Evolutionary conservation across 2,888 invertebrate species (phyloP), one percentile per base, ranked within the genome.

Genomic region (Synergus gifuensis): DNA sequence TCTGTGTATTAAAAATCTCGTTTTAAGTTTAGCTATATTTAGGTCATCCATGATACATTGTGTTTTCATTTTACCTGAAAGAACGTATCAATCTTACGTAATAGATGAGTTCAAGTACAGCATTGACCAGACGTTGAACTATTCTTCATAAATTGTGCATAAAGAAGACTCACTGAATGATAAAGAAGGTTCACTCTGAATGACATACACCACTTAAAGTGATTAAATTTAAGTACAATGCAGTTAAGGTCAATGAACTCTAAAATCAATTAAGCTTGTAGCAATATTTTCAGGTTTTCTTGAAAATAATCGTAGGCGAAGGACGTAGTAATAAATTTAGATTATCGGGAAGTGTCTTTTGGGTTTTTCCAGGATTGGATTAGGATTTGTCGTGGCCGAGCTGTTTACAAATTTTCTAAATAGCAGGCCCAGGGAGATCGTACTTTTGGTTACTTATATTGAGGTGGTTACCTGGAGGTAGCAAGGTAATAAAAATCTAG

Each of bases 121-220:
- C 49, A 69, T n/a, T 73, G 28, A 49, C 49, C 16, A 49, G 49
- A 54, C 69, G 16, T 73, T 73, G 28, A 54, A 73, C 69, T 73
- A 46, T 46, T 69, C 46, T 46, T 4, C 22, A 28, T 16, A 73
- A 49, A 49, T n/a, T 28, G 4, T 16, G 18, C 46, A 69, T 46
- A 54, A 49, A 73, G 49, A 73, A 16, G 22, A 28, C 22, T 22
- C 16, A 22, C 7, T 49, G 49, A 14, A 16, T 69, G 16, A 28
- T 28, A 28, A 28, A 28, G 28, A 9, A 49, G 49, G 22, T 49
- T 54, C 36, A 36, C 49, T 73, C 28, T 73, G 49, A 73, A 73
- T 49, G 36, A 14, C 12, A 28, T 73, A 73, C 28, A 49, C 69
- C 69, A 73, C 69, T 73, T 73, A 28, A 73, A 49, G 9, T 54